phyloP scores from a whole-genome alignment of 2,888 invertebrate species.

The Rhodophaea formosa region DNA sequence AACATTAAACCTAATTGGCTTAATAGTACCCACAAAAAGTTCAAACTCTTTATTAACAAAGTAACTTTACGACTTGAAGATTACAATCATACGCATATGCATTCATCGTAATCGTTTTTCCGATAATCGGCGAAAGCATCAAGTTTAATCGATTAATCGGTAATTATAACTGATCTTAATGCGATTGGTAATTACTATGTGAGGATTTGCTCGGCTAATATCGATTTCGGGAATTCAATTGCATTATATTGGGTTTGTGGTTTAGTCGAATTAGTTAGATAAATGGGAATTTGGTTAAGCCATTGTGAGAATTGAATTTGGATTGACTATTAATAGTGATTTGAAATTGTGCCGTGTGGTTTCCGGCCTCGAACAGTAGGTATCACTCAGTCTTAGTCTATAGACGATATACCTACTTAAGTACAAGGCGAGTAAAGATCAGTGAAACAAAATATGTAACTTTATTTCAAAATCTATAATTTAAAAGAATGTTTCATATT shows the following conservation, averaged over 20 bases:
- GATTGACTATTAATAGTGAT: not conserved
- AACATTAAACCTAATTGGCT: not conserved
- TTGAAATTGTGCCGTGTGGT: not conserved
- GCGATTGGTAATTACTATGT: conserved; percentile 9
- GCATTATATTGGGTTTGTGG: conserved; percentile 15
- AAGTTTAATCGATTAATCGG: conserved; percentile 12
- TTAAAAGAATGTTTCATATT: too few species aligned
- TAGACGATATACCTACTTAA: too few species aligned
- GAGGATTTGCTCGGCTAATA: conserved; percentile 5
- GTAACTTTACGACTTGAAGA: not conserved
- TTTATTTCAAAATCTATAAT: too few species aligned
- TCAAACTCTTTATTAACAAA: not conserved
- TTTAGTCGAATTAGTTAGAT: conserved; percentile 10
- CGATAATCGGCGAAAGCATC: conserved; percentile 16
- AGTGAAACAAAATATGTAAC: too few species aligned
- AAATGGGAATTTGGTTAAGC: conserved; percentile 11
- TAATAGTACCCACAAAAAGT: not conserved
- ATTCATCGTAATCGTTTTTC: conserved; percentile 14
- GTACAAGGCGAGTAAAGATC: too few species aligned
- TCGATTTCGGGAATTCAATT: conserved; percentile 12
- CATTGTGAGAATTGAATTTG: not conserved
- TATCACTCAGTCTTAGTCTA: too few species aligned
- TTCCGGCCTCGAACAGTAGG: not conserved
- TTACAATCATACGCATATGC: not conserved
- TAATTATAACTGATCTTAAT: conserved; percentile 14